Percentiles rank a stretch among this genome's conserved stretches.
phyloP scores from a whole-genome alignment of 2,797 vertebrate species.

The Ficedula albicollis region DNA sequence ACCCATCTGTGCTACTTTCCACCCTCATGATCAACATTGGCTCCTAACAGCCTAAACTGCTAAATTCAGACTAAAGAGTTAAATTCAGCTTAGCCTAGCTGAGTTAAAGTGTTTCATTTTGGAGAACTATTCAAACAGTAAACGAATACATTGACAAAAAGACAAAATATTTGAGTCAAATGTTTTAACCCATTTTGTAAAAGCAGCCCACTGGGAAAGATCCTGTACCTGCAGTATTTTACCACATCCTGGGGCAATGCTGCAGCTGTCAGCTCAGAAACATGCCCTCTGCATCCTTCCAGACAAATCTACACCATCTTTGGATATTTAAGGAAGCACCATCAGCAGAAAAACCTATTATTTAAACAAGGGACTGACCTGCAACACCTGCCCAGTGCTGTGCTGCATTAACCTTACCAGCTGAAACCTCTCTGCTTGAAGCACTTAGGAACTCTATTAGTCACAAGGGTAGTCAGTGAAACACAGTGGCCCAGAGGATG shows the following conservation, averaged over 20 bases:
- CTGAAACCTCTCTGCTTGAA: neutral
- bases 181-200: neutral
- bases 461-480: neutral
- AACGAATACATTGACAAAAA: neutral
- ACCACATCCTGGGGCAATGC: neutral
- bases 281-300: neutral
- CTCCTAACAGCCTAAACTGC: neutral
- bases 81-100: neutral
- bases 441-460: neutral
- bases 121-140: neutral
- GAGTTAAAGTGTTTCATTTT: neutral
- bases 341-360: neutral
- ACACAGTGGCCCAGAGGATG: neutral
- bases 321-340: neutral
- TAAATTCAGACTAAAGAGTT: neutral
- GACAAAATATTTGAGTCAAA: neutral
- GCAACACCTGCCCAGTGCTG: neutral
- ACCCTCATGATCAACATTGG: neutral
- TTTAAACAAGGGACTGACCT: neutral
- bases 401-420: neutral
- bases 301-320: neutral
- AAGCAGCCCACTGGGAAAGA: neutral
- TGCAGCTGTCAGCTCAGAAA: neutral
- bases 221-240: neutral
- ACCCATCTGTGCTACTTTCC: neutral